These are phyloP conservation scores for Palythoa grandis DNA, from an alignment of 92 coral and sea anemone genomes.

Conservation along the genomic window DNA sequence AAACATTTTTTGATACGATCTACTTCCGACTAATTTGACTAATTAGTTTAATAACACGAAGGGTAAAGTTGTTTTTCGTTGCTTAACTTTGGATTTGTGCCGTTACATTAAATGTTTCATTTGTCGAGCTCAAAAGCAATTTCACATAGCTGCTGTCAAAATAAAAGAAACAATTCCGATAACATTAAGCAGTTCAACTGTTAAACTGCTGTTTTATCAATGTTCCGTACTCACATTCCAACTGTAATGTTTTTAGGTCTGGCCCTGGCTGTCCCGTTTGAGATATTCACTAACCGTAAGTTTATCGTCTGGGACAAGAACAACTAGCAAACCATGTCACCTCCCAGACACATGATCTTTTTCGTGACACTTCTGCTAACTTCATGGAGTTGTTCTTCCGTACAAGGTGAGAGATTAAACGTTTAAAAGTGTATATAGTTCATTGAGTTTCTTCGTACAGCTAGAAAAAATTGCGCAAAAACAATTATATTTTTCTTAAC, in stretches of 20 bases:
- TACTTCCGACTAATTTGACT: background rate
- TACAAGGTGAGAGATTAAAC: slow-evolving; percentile 1
- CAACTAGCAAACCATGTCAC: slow-evolving; percentile 83
- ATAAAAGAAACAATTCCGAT: background rate
- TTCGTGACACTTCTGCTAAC: background rate
- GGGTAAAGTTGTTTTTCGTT: background rate
- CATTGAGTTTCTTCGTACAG: no score
- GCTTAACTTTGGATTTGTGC: background rate
- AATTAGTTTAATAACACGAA: background rate
- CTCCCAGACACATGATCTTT: background rate
- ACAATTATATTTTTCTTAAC: no score
- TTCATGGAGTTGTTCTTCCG: slow-evolving; percentile 12
- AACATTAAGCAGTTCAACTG: background rate
- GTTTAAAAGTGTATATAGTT: no score
- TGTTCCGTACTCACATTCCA: background rate
- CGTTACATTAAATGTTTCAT: background rate
- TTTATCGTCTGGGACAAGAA: slow-evolving; percentile 57
- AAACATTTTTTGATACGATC: background rate
- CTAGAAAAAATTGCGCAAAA: no score
- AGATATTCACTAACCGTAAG: background rate
- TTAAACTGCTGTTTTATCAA: background rate
- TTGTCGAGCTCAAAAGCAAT: background rate
- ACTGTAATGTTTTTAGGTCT: background rate
- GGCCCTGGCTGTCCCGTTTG: slow-evolving; percentile 25
- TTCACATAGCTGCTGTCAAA: slow-evolving; percentile 11